Conservation (phyloP, 2,113 vertebrate genomes). For the Pachypanchax playfairii region DNA sequence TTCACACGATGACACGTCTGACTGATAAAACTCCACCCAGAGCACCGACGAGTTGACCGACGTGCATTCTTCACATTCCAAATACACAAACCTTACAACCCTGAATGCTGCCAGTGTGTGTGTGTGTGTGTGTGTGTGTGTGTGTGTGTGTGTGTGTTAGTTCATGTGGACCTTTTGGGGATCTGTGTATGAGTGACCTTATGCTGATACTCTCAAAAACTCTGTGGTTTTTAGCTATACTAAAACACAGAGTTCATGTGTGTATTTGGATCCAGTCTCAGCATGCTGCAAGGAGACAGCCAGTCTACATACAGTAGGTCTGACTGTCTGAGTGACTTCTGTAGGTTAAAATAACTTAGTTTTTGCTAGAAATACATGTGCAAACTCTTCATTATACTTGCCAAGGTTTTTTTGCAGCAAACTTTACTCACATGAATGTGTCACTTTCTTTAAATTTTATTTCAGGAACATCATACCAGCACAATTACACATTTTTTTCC, state of each 20-base stretch:
- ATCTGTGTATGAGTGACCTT: slow-evolving; percentile 45
- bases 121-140: slow-evolving; percentile 28
- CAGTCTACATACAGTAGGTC: slow-evolving; percentile 40
- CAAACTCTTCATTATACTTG: slow-evolving; percentile 29
- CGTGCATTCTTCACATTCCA: slow-evolving; percentile 70
- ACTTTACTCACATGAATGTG: not conserved
- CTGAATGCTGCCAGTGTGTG: slow-evolving; percentile 35
- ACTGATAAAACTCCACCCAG: slow-evolving; percentile 57
- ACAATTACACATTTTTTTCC: no score
- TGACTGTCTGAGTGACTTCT: slow-evolving; percentile 33
- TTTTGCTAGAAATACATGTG: slow-evolving; percentile 44
- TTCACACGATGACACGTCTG: slow-evolving; percentile 41
- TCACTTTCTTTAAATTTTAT: not conserved
- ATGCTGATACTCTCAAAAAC: slow-evolving; percentile 51
- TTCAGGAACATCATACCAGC: not conserved
- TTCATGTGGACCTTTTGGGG: slow-evolving; percentile 38
- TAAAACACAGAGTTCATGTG: slow-evolving; percentile 23
- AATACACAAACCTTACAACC: slow-evolving; percentile 60
- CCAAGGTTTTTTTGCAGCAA: not conserved
- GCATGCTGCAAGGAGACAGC: slow-evolving; percentile 54
- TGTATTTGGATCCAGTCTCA: slow-evolving; percentile 41
- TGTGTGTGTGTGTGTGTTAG: slow-evolving; percentile 33
- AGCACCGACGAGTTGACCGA: slow-evolving; percentile 32
- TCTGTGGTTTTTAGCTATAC: slow-evolving; percentile 53
- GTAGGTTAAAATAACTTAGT: slow-evolving; percentile 61